Conservation (phyloP, 2,113 vertebrate genomes). For the Thymallus thymallus region DNA sequence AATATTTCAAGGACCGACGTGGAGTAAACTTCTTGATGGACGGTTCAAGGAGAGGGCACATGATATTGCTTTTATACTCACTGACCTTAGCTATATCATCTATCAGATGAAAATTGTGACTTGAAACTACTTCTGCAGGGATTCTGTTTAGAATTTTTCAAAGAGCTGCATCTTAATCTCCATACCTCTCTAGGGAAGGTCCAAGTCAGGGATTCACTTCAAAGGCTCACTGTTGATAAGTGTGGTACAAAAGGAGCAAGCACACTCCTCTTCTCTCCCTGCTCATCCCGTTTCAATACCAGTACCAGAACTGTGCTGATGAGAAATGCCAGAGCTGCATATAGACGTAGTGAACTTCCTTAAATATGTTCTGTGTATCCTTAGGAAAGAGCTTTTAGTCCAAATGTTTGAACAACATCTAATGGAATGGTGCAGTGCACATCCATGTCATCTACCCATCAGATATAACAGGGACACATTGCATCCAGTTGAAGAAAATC, state of each 20-base stretch:
- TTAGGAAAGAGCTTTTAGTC: background rate
- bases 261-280: conserved; percentile 6
- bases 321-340: conserved; percentile 19
- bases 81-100: background rate
- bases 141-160: conserved; percentile 30
- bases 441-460: background rate
- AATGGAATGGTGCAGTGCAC: background rate
- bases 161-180: background rate
- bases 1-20: background rate
- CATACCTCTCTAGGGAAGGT: conserved; percentile 15
- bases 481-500: no score
- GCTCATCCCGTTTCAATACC: conserved; percentile 31
- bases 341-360: background rate
- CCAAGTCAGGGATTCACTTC: conserved; percentile 29
- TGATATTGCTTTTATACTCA: background rate
- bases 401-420: background rate
- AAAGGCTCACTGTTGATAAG: conserved; percentile 41
- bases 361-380: background rate
- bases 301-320: conserved; percentile 24
- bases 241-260: background rate
- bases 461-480: background rate
- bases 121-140: conserved; percentile 7
- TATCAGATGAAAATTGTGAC: background rate
- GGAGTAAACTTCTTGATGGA: background rate
- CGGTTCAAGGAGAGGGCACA: background rate